Conservation (phyloP, 2,888 invertebrate species). For the Drosophila multiciliata region DNA sequence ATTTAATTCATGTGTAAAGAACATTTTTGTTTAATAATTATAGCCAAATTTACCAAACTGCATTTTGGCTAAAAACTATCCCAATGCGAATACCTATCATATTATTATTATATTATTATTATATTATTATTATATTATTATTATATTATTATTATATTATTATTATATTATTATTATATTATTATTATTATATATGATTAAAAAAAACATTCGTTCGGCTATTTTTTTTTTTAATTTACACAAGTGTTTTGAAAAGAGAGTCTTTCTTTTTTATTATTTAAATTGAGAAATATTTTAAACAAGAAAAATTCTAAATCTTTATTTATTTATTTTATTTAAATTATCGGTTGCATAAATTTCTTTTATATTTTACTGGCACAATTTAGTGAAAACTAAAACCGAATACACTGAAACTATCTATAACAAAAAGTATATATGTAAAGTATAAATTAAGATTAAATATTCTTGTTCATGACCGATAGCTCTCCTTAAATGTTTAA, state of each 20-base stretch:
- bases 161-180: too few species aligned
- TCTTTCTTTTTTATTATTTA: not conserved
- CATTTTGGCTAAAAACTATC: not conserved
- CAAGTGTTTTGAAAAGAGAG: not conserved
- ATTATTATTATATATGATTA: not conserved
- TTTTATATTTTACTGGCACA: not conserved
- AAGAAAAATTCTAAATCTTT: not conserved
- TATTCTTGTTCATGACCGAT: not conserved
- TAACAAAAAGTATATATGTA: too few species aligned
- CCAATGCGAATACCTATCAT: not conserved
- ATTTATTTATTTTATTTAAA: not conserved
- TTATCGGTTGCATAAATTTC: not conserved
- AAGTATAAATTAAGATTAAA: not conserved
- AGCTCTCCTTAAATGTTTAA: not conserved
- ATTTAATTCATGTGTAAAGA: not conserved
- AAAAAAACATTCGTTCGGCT: not conserved
- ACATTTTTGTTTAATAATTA: not conserved
- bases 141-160: too few species aligned
- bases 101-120: too few species aligned
- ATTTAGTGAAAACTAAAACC: not conserved
- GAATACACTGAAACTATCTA: too few species aligned
- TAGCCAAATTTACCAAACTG: not conserved
- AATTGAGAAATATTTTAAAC: too few species aligned
- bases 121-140: too few species aligned
- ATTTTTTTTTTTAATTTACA: not conserved